These are phyloP conservation scores for Pogoniulus pusillus DNA, from an alignment of 2,797 vertebrate genomes.

Conservation along the genomic window DNA sequence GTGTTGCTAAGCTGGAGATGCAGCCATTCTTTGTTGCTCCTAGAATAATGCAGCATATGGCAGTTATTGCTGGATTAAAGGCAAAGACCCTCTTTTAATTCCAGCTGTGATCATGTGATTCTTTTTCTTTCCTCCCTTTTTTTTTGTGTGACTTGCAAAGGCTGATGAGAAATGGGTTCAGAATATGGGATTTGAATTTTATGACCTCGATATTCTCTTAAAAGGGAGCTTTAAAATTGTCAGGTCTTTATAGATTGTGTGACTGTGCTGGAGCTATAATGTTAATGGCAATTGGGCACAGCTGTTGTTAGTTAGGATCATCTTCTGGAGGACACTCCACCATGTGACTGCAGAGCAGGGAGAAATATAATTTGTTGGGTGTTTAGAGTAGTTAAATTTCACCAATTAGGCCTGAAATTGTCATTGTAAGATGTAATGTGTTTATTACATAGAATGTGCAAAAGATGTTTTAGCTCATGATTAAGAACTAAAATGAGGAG, in stretches of 20 bases:
- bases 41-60: not conserved
- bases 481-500: not conserved
- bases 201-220: slow-evolving; percentile 32
- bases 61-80: slow-evolving; percentile 46
- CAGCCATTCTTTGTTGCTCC: not conserved
- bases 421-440: not conserved
- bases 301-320: slow-evolving; percentile 14
- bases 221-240: slow-evolving; percentile 34
- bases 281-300: not conserved
- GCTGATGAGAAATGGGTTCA: slow-evolving; percentile 33
- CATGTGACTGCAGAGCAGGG: not conserved
- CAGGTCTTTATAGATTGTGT: not conserved
- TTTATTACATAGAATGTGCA: not conserved
- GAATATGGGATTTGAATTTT: slow-evolving; percentile 43
- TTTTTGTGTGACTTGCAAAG: not conserved
- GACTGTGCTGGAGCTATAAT: not conserved
- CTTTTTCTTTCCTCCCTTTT: not conserved
- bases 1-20: not conserved
- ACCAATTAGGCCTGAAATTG: not conserved
- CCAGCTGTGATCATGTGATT: not conserved
- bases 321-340: not conserved
- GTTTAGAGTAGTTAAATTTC: slow-evolving; percentile 8
- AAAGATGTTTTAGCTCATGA: not conserved
- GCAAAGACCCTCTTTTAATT: slow-evolving; percentile 26
- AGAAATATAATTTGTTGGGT: not conserved